These are phyloP conservation scores for Bombylius major DNA, from an alignment of 2,888 invertebrate genomes.

Conservation along the genomic window DNA sequence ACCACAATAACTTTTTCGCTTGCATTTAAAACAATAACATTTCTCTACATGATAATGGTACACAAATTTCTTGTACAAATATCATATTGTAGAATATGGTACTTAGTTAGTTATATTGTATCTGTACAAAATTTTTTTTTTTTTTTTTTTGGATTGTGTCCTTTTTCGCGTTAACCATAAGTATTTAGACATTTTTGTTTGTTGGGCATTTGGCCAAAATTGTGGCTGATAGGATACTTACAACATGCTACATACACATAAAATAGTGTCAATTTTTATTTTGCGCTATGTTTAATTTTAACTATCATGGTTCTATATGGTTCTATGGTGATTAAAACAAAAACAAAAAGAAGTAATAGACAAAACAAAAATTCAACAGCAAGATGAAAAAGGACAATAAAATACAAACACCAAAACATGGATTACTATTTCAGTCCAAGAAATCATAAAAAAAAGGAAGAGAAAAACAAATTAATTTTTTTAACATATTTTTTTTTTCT, in stretches of 20 bases:
- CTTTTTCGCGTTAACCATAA: neutral
- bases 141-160: neutral
- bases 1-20: neutral
- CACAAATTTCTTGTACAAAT: too few relatives aligned
- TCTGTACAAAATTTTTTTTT: too few relatives aligned
- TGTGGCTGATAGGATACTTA: neutral
- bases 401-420: neutral
- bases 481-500: neutral
- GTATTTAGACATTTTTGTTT: neutral
- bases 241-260: neutral
- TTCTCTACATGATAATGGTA: too few relatives aligned
- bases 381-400: too few relatives aligned
- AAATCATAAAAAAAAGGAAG: neutral
- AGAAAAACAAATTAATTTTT: neutral
- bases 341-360: too few relatives aligned
- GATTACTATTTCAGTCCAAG: neutral
- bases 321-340: neutral
- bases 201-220: neutral
- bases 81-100: too few relatives aligned
- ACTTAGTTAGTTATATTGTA: too few relatives aligned
- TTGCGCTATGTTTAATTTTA: too few relatives aligned
- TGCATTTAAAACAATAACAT: too few relatives aligned
- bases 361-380: neutral
- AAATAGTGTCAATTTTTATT: neutral
- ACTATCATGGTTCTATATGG: too few relatives aligned